Percentiles rank a stretch among this genome's conserved stretches.
These are phyloP conservation scores for Spizaetus ornatus DNA, from an alignment of 2,113 vertebrate genomes.

Conservation along the genomic window DNA sequence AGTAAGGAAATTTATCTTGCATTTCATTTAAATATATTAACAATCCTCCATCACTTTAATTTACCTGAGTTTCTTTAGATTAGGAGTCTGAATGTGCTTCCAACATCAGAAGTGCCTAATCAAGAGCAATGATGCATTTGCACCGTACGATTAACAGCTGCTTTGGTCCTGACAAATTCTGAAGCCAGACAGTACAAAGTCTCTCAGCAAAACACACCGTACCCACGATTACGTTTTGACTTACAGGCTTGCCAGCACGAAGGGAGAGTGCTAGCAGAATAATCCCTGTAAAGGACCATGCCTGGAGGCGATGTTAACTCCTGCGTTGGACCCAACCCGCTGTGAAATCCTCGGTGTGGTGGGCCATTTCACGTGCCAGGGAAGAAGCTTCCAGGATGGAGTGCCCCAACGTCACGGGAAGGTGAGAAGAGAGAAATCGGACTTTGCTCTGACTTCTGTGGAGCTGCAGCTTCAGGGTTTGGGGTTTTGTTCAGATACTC, in stretches of 20 bases:
- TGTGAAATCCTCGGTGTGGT: accelerated
- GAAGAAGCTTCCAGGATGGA: neutral
- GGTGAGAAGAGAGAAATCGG: neutral
- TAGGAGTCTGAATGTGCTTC: neutral
- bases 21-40: neutral
- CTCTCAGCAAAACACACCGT: neutral
- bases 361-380: neutral
- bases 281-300: neutral
- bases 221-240: accelerated
- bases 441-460: neutral
- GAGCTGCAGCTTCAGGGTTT: neutral
- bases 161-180: neutral
- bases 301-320: accelerated
- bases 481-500: neutral
- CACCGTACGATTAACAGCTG: neutral
- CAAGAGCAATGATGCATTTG: neutral
- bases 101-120: neutral
- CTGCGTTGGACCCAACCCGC: accelerated
- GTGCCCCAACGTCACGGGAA: accelerated
- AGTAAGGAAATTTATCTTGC: neutral
- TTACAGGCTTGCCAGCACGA: neutral
- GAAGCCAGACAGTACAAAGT: neutral
- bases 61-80: neutral
- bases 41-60: neutral
- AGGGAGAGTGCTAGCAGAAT: neutral